Evolutionary conservation across 2,888 invertebrate species (phyloP), one percentile per base, ranked within the genome.

Genomic region (Panorpa germanica): DNA sequence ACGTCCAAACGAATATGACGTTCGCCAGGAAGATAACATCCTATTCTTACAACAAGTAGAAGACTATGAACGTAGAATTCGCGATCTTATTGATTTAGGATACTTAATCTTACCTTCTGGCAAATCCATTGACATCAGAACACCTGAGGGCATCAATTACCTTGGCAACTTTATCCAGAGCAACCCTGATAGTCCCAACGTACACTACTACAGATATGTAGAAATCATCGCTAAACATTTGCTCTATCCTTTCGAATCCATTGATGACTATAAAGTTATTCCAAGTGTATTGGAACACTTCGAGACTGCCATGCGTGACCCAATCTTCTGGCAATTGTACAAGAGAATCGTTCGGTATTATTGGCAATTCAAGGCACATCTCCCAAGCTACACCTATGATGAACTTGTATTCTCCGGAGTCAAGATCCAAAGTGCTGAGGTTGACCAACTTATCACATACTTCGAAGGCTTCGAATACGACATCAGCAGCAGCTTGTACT

Each of bases 271-370:
- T 1, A 44, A 47, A 28, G 40, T 40, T 5, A 39, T 50, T 17
- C 52, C 53, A 5, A 32, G 43, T 9, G 58, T 65, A 4, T 51
- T 75, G 33, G 68, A 74, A 47, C 57, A 61, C 35, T 69, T 66
- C 47, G 63, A 66, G 40, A 73, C 75, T 8, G 63, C 70, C 26
- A 52, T 74, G 28, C 70, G 76, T 33, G 80, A 80, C 45, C 78
- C 78, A 6, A 60, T 70, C 11, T 76, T 75, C 61, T 80, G 68
- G 48, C 63, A 65, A 41, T 53, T 76, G 27, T 70, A 68, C 47
- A 70, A 72, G 49, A 64, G 65, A 18, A 53, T 76, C 29, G 42
- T 63, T 12, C 48, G 59, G 33, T 57, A 61, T 37, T 62, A 69
- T 44, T 52, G 60, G 42, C 59, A 66, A 26, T 66, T 70, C 54